Conservation (phyloP, 1,140 invertebrate genomes). For the Brachionus rubens region DNA sequence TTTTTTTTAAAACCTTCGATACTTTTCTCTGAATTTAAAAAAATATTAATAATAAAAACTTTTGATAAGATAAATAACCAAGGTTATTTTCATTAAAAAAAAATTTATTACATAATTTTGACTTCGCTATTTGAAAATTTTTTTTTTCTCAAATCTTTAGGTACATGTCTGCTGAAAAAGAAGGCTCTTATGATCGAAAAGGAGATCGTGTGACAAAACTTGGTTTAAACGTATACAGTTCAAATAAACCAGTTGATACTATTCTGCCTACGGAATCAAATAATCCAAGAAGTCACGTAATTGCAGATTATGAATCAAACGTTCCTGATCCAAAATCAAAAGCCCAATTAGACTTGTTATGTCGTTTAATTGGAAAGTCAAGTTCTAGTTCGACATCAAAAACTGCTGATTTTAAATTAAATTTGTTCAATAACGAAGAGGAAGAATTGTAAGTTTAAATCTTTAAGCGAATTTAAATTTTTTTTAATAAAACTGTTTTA, state of each 20-base stretch:
- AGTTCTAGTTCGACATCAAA: background rate
- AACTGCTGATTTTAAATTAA: constrained; percentile 53
- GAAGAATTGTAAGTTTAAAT: constrained; percentile 55
- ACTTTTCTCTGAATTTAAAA: too few species aligned
- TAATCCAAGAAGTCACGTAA: background rate
- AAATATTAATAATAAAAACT: too few species aligned
- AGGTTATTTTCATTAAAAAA: too few species aligned
- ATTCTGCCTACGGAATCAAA: constrained; percentile 46
- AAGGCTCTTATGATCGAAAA: constrained; percentile 54
- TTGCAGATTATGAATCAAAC: constrained; percentile 27
- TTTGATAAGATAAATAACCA: too few species aligned
- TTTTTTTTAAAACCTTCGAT: too few species aligned
- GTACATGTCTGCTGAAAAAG: background rate
- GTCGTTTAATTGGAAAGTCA: constrained; percentile 54
- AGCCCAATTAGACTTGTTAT: constrained; percentile 59
- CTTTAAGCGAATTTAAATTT: too few species aligned
- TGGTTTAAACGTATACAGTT: constrained; percentile 59
- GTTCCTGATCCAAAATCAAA: constrained; percentile 57
- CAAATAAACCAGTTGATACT: constrained; percentile 53
- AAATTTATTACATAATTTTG: too few species aligned
- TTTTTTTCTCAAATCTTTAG: background rate
- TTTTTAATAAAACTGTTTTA: too few species aligned
- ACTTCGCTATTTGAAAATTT: too few species aligned
- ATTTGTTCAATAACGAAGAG: constrained; percentile 57
- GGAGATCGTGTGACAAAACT: constrained; percentile 57